phyloP scores from a whole-genome alignment of 30 jellyfish, hydroid and myxozoan genomes.

The Hydractinia symbiolongicarpus region DNA sequence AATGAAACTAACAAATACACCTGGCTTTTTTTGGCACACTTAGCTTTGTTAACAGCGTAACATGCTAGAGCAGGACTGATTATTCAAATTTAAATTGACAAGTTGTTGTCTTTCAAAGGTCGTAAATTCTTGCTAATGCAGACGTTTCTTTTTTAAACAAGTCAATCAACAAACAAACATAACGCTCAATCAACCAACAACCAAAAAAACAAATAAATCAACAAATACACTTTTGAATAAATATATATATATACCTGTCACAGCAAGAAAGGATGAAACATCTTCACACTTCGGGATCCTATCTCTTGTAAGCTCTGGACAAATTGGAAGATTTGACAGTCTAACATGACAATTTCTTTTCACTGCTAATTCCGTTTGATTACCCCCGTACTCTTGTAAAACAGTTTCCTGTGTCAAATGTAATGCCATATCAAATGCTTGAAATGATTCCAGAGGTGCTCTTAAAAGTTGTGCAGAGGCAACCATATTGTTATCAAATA shows the following conservation, averaged over 20 bases:
- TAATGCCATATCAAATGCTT: conserved; percentile 67
- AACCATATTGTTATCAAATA: conserved; percentile 71
- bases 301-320: conserved; percentile 84
- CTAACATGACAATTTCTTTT: conserved; percentile 65
- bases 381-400: background rate
- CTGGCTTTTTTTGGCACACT: too few relatives aligned
- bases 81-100: too few relatives aligned
- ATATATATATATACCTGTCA: conserved; percentile 45
- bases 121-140: too few relatives aligned
- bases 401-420: conserved; percentile 22
- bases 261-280: conserved; percentile 71
- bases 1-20: too few relatives aligned
- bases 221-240: background rate
- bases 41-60: too few relatives aligned
- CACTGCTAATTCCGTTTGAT: background rate
- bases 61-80: too few relatives aligned
- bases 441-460: conserved; percentile 50
- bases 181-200: too few relatives aligned
- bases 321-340: conserved; percentile 77
- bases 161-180: too few relatives aligned
- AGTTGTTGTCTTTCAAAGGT: too few relatives aligned
- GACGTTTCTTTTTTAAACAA: too few relatives aligned
- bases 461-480: conserved; percentile 50
- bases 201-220: background rate
- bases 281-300: conserved; percentile 79